Base-by-base conservation (phyloP, 2,888 invertebrate genomes). In the Ariolimax columbianus region DNA sequence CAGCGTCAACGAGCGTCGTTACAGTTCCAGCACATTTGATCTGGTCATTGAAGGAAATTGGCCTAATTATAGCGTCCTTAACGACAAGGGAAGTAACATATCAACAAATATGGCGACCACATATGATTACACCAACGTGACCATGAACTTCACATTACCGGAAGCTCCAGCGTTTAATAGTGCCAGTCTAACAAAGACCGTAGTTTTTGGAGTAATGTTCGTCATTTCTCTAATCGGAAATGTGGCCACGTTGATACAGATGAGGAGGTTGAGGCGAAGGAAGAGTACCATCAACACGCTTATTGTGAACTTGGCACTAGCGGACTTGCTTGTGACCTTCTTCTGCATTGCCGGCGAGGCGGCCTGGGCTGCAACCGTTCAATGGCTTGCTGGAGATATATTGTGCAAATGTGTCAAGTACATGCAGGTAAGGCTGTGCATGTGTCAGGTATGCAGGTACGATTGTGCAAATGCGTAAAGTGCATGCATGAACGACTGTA, bases 261-360 rank as follows among this genome's bases (percentile, higher is more conserved):
- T 97, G 91, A 95, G 95, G 88, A 95, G 95, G 90, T 96, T 96
- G 90, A 89, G 93, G 81, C 90, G 90, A 59, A 90, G 94, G n/a
- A 90, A 92, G 26, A 94, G 94, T 14, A 94, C 95, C 6, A 93
- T 95, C 51, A 97, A 97, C 91, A 96, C 96, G 77, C 94, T 97
- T 73, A 97, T 97, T 91, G 96, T 97, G 82, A 97, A 97, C 92
- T 94, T 97, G n/a, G 97, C 97, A 26, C 95, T 97, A 79, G 97
- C 97, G 1, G 97, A 97, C 94, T 95, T 97, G 30, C 94, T 97
- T 43, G 97, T 97, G 9, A 97, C 97, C 0, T 95, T 97, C 77
- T 97, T 97, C 94, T 97, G 97, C 92, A 96, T 97, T 87, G 96
- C 96, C 6, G 97, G 97, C 0, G 97, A 97, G 91, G 97, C 97